These are phyloP conservation scores for Sphenodon punctatus DNA, from an alignment of 2,797 vertebrate species.

Conservation along the genomic window DNA sequence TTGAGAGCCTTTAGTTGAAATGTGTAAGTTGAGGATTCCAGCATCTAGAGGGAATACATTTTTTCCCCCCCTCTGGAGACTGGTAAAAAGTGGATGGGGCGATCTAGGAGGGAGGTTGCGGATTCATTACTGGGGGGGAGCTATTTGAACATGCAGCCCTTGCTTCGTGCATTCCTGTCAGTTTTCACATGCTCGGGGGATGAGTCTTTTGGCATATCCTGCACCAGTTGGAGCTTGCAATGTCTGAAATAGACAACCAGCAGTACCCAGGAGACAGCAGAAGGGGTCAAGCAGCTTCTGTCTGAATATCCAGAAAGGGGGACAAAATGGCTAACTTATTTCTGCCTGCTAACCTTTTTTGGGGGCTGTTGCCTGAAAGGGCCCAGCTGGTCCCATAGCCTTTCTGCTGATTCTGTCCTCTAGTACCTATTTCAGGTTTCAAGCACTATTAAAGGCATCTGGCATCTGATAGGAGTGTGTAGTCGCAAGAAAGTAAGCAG, in stretches of 20 bases:
- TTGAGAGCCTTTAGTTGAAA: slow-evolving; percentile 59
- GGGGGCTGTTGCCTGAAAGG: rapidly evolving
- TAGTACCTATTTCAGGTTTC: neutral
- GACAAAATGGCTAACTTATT: neutral
- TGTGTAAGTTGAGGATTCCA: slow-evolving; percentile 51
- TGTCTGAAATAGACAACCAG: slow-evolving; percentile 46
- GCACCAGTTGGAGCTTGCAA: slow-evolving; percentile 16
- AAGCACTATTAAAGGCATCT: slow-evolving; percentile 14
- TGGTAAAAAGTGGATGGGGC: neutral
- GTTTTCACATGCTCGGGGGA: slow-evolving; percentile 61
- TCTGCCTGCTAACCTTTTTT: too few species aligned
- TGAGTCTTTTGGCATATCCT: slow-evolving; percentile 41
- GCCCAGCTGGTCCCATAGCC: neutral
- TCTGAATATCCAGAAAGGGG: slow-evolving; percentile 23
- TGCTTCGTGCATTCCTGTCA: slow-evolving; percentile 66
- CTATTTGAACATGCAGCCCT: slow-evolving; percentile 42
- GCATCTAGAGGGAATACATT: slow-evolving; percentile 57
- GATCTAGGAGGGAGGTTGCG: neutral
- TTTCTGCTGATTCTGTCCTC: neutral
- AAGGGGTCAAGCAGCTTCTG: slow-evolving; percentile 31
- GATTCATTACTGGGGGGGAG: slow-evolving; percentile 16
- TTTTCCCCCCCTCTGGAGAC: slow-evolving; percentile 18
- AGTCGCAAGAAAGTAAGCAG: neutral
- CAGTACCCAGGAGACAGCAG: slow-evolving; percentile 38
- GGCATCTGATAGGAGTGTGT: neutral